Evolutionary conservation across 2,888 invertebrate species (phyloP), one percentile per base, ranked within the genome.

Genomic region (Eupithecia exiguata): DNA sequence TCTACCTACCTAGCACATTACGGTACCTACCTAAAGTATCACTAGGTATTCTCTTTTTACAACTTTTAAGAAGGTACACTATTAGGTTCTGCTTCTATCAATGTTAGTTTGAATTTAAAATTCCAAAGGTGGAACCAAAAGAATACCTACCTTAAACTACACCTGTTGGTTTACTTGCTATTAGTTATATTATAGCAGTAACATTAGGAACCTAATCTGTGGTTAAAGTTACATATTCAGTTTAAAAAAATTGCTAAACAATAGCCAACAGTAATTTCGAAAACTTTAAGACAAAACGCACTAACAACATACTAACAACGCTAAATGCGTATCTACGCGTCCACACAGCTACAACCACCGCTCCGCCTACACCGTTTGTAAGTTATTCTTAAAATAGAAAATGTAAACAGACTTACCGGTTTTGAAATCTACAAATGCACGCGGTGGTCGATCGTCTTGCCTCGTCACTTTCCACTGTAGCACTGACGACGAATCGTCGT

Each of bases 371-470:
- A 70, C 46, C 25, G 38, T 21, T 36, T 35, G n/a, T 58, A 61
- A 21, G 58, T 40, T 80, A 77, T 78, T 70, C 79, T 83, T 80
- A 81, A 82, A 83, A 84, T 81, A 82, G 83, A 83, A 82, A 70
- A 70, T 73, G 78, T 82, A 84, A 80, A 83, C 81, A 84, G 81
- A 58, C 86, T 84, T 88, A 88, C 88, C 87, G 86, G 87, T 87
- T 86, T 83, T 79, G 68, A 74, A 80, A 75, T 75, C 75, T 75
- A 78, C 76, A 79, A 77, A 81, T 78, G 74, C 38, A 78, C 69
- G 80, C 68, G 79, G 74, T 69, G 79, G 75, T 74, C 40, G 66
- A 21, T 66, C 84, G 84, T 82, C 84, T 79, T 71, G 77, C 74
- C 82, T 79, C 81, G 78, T 74, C 83, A 82, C 82, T 83, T 83